Evolutionary conservation across 92 coral and sea anemone species (phyloP).

Genomic region (Siderastrea siderea): DNA sequence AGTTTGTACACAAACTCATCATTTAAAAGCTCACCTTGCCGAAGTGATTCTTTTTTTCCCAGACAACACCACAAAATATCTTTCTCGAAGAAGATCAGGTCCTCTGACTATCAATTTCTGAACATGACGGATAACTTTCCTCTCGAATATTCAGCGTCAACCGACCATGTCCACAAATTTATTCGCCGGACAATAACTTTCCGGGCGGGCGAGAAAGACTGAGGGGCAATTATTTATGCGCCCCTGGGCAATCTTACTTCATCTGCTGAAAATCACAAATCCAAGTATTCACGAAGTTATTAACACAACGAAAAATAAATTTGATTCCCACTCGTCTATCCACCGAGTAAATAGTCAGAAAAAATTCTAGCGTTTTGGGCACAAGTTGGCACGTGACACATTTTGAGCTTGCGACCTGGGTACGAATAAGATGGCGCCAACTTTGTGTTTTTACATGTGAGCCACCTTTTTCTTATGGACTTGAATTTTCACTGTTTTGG

Average conservation of each 20-base stretch:
- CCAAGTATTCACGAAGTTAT: background rate
- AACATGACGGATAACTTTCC: conserved; percentile 12
- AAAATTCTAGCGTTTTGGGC: background rate
- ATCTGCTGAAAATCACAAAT: background rate
- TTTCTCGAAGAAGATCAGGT: background rate
- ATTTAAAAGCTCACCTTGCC: conserved; percentile 15
- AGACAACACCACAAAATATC: background rate
- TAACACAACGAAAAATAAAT: background rate
- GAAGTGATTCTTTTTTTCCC: conserved; percentile 16
- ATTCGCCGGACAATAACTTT: conserved; percentile 3
- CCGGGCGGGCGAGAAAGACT: conserved; percentile 15
- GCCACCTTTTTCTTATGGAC: background rate
- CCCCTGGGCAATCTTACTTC: background rate
- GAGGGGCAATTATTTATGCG: background rate
- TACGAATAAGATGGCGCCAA: conserved; percentile 18
- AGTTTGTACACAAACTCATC: conserved; percentile 5
- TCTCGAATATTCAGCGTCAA: conserved; percentile 33
- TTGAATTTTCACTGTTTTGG: background rate
- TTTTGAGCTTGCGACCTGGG: background rate
- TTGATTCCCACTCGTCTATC: background rate
- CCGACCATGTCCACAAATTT: conserved; percentile 4
- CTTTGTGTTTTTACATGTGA: background rate
- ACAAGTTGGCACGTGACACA: background rate
- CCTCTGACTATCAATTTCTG: background rate
- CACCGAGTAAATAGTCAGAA: background rate